These are phyloP conservation scores for Drosophila seclusa DNA, from an alignment of 2,888 invertebrate species.

Conservation along the genomic window DNA sequence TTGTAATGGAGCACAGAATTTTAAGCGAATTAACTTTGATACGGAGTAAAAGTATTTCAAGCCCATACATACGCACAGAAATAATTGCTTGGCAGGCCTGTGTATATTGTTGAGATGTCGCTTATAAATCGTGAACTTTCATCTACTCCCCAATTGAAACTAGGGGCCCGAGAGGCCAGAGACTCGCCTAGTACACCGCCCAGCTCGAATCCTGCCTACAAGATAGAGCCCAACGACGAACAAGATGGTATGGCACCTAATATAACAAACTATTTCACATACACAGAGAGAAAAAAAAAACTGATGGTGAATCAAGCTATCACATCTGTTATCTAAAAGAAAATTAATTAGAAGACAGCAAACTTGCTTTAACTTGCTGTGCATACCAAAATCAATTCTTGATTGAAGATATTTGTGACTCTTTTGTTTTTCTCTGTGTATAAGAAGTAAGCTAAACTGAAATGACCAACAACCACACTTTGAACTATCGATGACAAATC, in stretches of 20 bases:
- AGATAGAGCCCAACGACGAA: conserved; percentile 83
- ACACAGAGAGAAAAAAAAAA: not conserved
- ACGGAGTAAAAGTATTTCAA: not conserved
- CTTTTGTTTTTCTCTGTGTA: not conserved
- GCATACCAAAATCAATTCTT: not conserved
- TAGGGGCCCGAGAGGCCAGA: conserved; percentile 84
- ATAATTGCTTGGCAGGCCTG: not conserved
- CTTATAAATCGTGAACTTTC: conserved; percentile 10
- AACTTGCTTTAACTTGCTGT: not conserved
- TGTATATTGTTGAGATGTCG: not conserved
- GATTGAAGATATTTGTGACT: not conserved
- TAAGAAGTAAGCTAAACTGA: conserved; percentile 7
- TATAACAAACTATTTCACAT: not conserved
- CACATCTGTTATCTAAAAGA: not conserved
- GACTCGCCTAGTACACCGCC: conserved; percentile 85
- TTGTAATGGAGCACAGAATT: not conserved
- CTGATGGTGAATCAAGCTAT: not conserved
- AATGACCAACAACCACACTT: conserved; percentile 40
- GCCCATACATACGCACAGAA: conserved; percentile 7
- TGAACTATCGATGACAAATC: conserved; percentile 9
- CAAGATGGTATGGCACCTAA: conserved; percentile 78
- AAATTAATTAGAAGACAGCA: not conserved
- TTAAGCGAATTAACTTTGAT: not conserved
- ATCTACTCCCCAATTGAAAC: conserved; percentile 22
- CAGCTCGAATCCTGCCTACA: conserved; percentile 84